Evolutionary conservation across 2,888 invertebrate genomes (phyloP).

Genomic region (Meghimatium bilineatum): DNA sequence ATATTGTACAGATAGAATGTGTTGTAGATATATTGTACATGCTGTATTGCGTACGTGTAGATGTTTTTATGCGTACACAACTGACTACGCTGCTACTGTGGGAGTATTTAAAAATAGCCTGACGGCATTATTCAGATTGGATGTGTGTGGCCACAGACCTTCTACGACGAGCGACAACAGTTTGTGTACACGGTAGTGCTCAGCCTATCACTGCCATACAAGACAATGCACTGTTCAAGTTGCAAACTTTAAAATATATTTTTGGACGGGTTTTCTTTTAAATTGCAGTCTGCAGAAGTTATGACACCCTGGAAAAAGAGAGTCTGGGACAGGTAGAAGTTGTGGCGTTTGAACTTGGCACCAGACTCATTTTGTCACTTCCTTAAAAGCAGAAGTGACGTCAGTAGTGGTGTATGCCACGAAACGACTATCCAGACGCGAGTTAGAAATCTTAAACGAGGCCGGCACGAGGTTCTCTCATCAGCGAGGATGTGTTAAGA

Average conservation of each 20-base stretch:
- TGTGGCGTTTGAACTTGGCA: not conserved
- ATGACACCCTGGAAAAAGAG: not conserved
- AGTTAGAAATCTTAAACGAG: not conserved
- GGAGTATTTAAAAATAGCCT: no score
- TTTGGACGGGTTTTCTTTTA: not conserved
- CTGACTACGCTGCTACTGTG: no score
- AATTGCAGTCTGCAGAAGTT: not conserved
- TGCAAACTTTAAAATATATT: not conserved
- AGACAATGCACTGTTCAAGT: not conserved
- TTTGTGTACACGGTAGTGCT: not conserved
- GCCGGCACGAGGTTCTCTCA: not conserved
- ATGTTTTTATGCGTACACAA: no score
- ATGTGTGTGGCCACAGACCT: no score
- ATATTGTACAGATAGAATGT: no score
- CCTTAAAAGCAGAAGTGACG: constrained; percentile 6
- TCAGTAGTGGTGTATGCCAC: not conserved
- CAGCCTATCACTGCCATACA: no score
- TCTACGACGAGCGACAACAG: not conserved
- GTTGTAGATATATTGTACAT: no score
- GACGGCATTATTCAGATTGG: no score
- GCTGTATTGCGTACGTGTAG: no score
- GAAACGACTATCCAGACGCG: not conserved
- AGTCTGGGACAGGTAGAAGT: not conserved
- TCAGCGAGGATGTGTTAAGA: not conserved
- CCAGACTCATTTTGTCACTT: not conserved